Percentiles rank a stretch among this genome's conserved stretches.
Evolutionary conservation across 30 jellyfish, hydroid and myxozoan species (phyloP).

Genomic region (Haliclystus octoradiatus): DNA sequence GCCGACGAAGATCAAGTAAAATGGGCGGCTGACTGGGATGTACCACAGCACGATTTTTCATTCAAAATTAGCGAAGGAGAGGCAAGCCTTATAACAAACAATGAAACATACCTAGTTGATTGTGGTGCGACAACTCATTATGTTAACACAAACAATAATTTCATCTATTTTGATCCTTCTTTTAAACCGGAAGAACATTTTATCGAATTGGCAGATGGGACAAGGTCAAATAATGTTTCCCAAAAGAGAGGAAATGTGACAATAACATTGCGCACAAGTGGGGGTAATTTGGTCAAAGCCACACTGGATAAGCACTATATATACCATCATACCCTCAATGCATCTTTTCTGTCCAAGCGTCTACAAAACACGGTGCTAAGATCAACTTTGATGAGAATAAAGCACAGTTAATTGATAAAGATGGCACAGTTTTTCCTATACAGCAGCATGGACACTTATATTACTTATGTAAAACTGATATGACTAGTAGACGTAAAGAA

Average conservation of each 20-base stretch:
- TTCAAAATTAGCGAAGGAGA: too few relatives aligned
- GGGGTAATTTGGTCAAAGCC: conserved; percentile 9
- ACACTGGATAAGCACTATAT: conserved; percentile 34
- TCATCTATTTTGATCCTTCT: conserved; percentile 5
- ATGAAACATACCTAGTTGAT: conserved; percentile 20
- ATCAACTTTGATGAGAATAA: conserved; percentile 4
- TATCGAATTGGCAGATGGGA: too few relatives aligned
- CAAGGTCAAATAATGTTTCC: too few relatives aligned
- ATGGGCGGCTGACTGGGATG: too few relatives aligned
- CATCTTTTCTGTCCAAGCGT: conserved; percentile 41
- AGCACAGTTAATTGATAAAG: conserved; percentile 24
- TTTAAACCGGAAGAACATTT: too few relatives aligned
- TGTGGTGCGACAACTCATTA: conserved; percentile 31
- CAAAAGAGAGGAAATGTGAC: too few relatives aligned
- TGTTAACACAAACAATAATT: conserved; percentile 4
- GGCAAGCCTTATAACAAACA: too few relatives aligned
- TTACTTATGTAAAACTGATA: conserved; percentile 27
- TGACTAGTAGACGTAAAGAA: conserved; percentile 9
- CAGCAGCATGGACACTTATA: conserved; percentile 37
- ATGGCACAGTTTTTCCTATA: conserved; percentile 25
- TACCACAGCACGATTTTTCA: too few relatives aligned
- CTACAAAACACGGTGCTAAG: conserved; percentile 40
- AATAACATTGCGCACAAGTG: conserved; percentile 9
- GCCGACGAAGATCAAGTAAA: too few relatives aligned
- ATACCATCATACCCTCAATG: conserved; percentile 18